These are phyloP conservation scores for Epizoanthus fatuus DNA, from an alignment of 92 coral and sea anemone genomes.

Conservation along the genomic window DNA sequence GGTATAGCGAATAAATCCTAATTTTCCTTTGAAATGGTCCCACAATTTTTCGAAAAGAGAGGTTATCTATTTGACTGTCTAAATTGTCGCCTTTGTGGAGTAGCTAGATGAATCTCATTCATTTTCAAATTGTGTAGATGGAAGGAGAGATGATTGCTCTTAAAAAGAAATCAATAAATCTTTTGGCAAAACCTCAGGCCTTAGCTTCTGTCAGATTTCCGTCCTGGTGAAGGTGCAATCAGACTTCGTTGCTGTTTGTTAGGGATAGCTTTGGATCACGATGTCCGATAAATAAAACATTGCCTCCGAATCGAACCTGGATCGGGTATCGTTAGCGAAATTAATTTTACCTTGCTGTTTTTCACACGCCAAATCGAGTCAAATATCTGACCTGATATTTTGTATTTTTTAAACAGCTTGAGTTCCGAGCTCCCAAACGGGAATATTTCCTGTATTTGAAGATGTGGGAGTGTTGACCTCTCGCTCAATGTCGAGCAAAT, in stretches of 20 bases:
- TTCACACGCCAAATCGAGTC: not conserved
- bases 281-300: conserved; percentile 29
- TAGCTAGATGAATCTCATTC: not conserved
- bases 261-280: conserved; percentile 8
- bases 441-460: conserved; percentile 33
- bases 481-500: conserved; percentile 9
- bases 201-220: not conserved
- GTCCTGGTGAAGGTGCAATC: conserved; percentile 17
- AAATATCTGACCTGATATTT: not conserved
- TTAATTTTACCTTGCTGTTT: conserved; percentile 22
- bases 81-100: not conserved
- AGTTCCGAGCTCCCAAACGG: conserved; percentile 3
- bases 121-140: not conserved
- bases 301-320: conserved; percentile 9
- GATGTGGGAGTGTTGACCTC: conserved; percentile 24
- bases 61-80: not conserved
- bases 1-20: not conserved
- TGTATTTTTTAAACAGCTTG: conserved; percentile 39
- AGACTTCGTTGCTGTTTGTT: conserved; percentile 7
- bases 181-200: not conserved
- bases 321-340: conserved; percentile 5
- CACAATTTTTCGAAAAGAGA: not conserved
- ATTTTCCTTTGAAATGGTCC: not conserved
- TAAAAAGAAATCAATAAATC: not conserved
- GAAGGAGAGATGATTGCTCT: conserved; percentile 22